Evolutionary conservation across 1,140 invertebrate species (phyloP), one percentile per base, ranked within the genome.

Genomic region (Drosophila ficusphila): DNA sequence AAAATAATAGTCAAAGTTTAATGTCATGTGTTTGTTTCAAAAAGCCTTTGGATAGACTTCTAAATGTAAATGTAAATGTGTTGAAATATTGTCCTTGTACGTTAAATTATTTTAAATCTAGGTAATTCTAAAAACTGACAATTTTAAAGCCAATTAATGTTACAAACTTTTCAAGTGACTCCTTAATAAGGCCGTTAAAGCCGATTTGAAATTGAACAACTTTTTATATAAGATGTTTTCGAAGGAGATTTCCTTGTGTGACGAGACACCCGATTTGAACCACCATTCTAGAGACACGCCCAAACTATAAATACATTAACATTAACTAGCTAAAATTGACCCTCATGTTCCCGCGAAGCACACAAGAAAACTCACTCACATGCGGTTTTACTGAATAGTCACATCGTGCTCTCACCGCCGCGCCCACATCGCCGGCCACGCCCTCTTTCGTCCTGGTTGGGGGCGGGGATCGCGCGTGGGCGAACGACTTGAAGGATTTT

Each of bases 251-350:
- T 42, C 12, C 41, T n/a, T 23, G 23, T 14, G 12, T 9, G 21
- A 46, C 9, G 16, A 16, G 42, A 4, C 12, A 14, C 3, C 48
- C 48, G 29, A 54, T 29, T 12, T 18, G 8, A 23, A 4, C 14
- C 53, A 56, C 42, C 44, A 49, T 44, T 8, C 25, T 25, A 14
- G 39, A 21, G 18, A 19, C 0, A 21, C 2, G 8, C 12, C 19
- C 29, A 21, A 65, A 53, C 54, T 31, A 76, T 33, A 44, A 36
- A 69, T 52, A 68, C 38, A 61, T 52, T 42, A 31, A 73, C 39
- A 62, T 42, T 60, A 48, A 65, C 74, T 82, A 82, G 79, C 74
- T 78, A 23, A 85, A 85, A 85, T 76, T 85, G 51, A 79, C 58
- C 61, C 61, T 49, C 23, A 74, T 34, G 21, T 16, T 9, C 23